Percentiles rank a stretch among this genome's conserved stretches.
Evolutionary conservation across 1,140 invertebrate genomes (phyloP).

Genomic region (Aphidius gifuensis): DNA sequence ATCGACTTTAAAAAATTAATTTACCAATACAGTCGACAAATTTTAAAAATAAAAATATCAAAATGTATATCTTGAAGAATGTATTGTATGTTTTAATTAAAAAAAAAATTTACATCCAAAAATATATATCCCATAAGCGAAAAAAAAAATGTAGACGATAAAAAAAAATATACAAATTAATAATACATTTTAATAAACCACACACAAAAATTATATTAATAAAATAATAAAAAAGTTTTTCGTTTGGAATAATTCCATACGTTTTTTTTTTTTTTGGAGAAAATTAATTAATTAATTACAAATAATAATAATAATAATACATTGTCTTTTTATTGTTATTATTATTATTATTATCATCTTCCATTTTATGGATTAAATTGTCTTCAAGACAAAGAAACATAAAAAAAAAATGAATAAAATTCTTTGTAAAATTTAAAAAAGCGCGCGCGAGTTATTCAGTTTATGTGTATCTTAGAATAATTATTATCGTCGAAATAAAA

Average conservation of each 20-base stretch:
- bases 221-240: neutral
- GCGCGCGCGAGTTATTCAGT: constrained; percentile 5
- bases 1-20: constrained; percentile 19
- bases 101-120: constrained; percentile 27
- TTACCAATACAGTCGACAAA: neutral
- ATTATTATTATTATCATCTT: constrained; percentile 21
- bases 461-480: constrained; percentile 12
- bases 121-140: constrained; percentile 23
- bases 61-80: constrained; percentile 13
- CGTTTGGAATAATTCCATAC: neutral
- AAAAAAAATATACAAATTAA: constrained; percentile 25
- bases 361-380: constrained; percentile 14
- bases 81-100: constrained; percentile 24
- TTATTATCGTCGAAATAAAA: constrained; percentile 6
- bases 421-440: constrained; percentile 18
- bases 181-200: constrained; percentile 14
- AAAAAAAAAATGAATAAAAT: constrained; percentile 7
- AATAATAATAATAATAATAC: constrained; percentile 20
- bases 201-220: constrained; percentile 5
- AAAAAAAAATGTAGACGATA: constrained; percentile 27
- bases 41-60: neutral
- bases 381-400: constrained; percentile 17
- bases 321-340: constrained; percentile 23
- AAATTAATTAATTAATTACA: constrained; percentile 9
- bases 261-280: constrained; percentile 11